phyloP scores from a whole-genome alignment of 2,888 invertebrate species.

The Eupithecia exiguata region DNA sequence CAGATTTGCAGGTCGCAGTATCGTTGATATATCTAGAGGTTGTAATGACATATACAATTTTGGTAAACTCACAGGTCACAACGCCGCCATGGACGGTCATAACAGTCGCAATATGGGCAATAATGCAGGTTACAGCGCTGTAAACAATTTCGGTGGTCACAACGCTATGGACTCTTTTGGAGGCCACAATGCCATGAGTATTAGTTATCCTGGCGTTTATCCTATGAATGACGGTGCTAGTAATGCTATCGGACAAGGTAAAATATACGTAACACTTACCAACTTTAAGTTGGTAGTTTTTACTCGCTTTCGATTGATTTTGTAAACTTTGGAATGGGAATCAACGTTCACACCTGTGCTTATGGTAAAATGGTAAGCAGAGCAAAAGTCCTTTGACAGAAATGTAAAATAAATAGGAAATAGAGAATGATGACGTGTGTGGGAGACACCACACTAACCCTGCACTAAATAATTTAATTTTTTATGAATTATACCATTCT shows the following conservation, averaged over 20 bases:
- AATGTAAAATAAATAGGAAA: not conserved
- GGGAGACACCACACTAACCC: not conserved
- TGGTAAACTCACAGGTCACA: not conserved
- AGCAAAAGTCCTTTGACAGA: not conserved
- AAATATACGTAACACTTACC: not conserved
- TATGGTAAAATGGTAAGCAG: not conserved
- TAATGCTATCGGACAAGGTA: not conserved
- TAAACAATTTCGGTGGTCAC: not conserved
- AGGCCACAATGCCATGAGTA: not conserved
- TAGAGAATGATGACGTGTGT: not conserved
- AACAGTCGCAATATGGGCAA: constrained; percentile 1
- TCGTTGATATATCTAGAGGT: not conserved
- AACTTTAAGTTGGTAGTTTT: not conserved
- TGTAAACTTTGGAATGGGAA: not conserved
- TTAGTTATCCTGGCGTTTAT: not conserved
- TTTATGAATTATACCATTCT: not conserved
- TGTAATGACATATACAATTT: not conserved
- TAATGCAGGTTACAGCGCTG: not conserved
- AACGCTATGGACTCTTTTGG: not conserved
- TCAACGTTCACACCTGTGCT: not conserved
- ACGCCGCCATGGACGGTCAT: not conserved
- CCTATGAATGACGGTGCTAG: not conserved
- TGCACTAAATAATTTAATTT: not conserved
- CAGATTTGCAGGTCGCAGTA: not conserved
- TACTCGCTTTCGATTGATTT: not conserved